Conservation (phyloP, 2,797 vertebrate genomes). For the Buceros bicornis region DNA sequence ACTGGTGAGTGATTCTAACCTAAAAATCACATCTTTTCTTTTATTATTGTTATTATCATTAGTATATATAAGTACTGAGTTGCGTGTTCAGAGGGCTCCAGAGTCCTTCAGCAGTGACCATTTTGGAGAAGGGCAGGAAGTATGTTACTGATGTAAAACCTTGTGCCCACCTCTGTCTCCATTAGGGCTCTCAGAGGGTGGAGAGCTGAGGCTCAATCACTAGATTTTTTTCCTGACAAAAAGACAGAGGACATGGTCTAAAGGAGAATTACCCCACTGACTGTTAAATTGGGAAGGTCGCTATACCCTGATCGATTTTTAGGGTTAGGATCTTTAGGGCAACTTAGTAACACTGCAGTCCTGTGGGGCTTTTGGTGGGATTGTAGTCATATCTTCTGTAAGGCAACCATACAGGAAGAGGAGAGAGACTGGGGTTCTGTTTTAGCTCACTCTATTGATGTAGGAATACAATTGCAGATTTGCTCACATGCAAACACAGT, state of each 20-base stretch:
- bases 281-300: neutral
- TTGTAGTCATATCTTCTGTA: neutral
- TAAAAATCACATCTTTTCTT: neutral
- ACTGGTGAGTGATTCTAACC: constrained; percentile 35
- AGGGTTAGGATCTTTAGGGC: neutral
- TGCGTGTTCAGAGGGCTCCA: neutral
- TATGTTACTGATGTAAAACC: neutral
- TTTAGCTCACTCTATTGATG: neutral
- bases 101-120: neutral
- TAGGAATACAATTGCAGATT: neutral
- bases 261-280: neutral
- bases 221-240: neutral
- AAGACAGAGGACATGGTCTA: neutral
- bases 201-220: neutral
- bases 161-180: neutral
- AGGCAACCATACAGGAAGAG: neutral
- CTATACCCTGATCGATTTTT: neutral
- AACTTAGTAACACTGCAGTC: neutral
- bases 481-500: neutral
- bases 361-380: neutral
- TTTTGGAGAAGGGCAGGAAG: neutral
- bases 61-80: neutral
- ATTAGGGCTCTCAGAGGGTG: neutral
- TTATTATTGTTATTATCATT: neutral
- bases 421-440: neutral